These are phyloP conservation scores for Xylocampa areola DNA, from an alignment of 2,888 invertebrate genomes.

Conservation along the genomic window DNA sequence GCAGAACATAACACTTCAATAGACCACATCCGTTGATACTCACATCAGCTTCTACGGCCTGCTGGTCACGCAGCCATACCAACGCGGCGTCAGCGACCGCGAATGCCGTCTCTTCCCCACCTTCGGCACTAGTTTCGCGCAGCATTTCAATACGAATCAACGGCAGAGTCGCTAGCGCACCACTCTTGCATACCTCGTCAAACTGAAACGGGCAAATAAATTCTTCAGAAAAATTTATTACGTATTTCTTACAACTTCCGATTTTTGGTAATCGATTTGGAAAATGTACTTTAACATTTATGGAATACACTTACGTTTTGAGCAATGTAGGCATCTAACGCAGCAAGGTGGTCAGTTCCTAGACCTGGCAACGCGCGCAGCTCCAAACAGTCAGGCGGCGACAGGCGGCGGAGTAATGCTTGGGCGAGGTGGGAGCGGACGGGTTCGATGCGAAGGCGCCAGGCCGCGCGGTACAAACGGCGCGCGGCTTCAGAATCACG, in stretches of 20 bases:
- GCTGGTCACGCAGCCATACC: conserved; percentile 89
- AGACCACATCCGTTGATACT: conserved; percentile 9
- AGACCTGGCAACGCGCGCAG: conserved; percentile 91
- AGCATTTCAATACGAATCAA: conserved; percentile 93
- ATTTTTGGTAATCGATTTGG: too few relatives aligned
- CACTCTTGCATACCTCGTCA: conserved; percentile 90
- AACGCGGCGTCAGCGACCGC: conserved; percentile 91
- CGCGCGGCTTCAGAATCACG: conserved; percentile 89
- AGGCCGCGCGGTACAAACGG: conserved; percentile 94
- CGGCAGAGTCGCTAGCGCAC: conserved; percentile 91
- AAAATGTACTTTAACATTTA: too few relatives aligned
- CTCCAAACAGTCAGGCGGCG: conserved; percentile 90
- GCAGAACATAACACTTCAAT: not conserved
- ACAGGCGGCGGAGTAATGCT: conserved; percentile 91
- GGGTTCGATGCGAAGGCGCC: conserved; percentile 93
- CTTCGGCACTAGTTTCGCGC: conserved; percentile 92
- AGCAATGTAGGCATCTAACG: conserved; percentile 92
- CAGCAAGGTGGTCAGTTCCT: conserved; percentile 82
- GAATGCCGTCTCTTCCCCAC: conserved; percentile 88
- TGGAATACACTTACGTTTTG: conserved; percentile 88
- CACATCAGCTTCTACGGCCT: conserved; percentile 46
- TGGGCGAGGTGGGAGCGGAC: conserved; percentile 93
- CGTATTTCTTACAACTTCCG: too few relatives aligned
- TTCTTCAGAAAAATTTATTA: too few relatives aligned
- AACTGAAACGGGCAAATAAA: conserved; percentile 84